These are phyloP conservation scores for Pogonognathellus flavescens DNA, from an alignment of 1,140 invertebrate species.

Conservation along the genomic window DNA sequence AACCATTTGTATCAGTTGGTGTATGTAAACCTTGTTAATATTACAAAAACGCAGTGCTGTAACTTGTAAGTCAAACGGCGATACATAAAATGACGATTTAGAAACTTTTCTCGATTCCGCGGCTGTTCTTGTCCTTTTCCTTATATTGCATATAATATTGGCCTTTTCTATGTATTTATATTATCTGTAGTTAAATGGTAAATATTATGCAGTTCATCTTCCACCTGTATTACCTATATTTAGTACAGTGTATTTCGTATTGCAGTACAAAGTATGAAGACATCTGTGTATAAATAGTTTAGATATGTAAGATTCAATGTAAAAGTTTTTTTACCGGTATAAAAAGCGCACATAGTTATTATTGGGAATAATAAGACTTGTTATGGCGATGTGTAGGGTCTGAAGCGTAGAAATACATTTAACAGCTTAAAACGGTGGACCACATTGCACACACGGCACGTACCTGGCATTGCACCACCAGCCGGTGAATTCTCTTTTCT, in stretches of 20 bases:
- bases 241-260: not conserved
- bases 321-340: not conserved
- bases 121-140: too few species aligned
- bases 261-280: not conserved
- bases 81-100: constrained; percentile 38
- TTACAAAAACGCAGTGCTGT: not conserved
- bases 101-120: constrained; percentile 16
- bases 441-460: constrained; percentile 5
- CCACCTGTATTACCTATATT: constrained; percentile 33
- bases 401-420: not conserved
- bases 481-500: constrained; percentile 6
- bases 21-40: not conserved
- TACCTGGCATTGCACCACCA: constrained; percentile 20
- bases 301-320: not conserved
- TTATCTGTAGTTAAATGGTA: too few species aligned
- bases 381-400: not conserved
- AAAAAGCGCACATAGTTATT: not conserved
- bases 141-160: too few species aligned
- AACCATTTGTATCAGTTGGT: constrained; percentile 30
- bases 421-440: constrained; percentile 15
- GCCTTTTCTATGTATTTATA: too few species aligned
- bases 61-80: not conserved
- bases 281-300: not conserved
- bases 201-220: constrained; percentile 37
- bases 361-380: too few species aligned